Evolutionary conservation across 2,888 invertebrate species (phyloP), one percentile per base, ranked within the genome.

Genomic region (Drosophila stalkeri): DNA sequence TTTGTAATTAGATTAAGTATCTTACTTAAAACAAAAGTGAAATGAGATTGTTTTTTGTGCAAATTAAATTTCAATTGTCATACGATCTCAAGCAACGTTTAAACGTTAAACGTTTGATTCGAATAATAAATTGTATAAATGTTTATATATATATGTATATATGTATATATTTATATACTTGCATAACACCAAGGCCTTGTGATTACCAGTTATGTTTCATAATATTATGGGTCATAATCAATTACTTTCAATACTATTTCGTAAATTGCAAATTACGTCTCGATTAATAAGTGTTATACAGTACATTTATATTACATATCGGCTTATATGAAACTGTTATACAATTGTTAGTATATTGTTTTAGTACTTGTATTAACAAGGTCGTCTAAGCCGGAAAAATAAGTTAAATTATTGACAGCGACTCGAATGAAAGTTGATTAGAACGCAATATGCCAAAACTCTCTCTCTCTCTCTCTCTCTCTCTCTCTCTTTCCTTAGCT

Each of bases 381-480:
- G 59, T 71, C 67, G 68, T 64, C 61, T 56, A 70, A 68, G 43
- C 77, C 81, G 75, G 72, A 75, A 75, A 84, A 85, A 62, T 65
- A 59, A 27, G 14, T 41, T 35, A 63, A 54, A 20, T 62, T 33
- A 55, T 57, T 61, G 47, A 59, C 41, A 69, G 51, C 66, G 56
- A 69, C 57, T 76, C 84, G 70, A 81, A 65, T 61, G 64, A 71
- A 70, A 75, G 56, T 71, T 77, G 59, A 75, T 72, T 77, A 77
- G 66, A 85, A 77, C 65, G 59, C 68, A 72, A 63, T 35, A 52
- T n/a, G 44, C 33, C 39, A 20, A 64, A 68, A 72, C 63, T 31
- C 49, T 51, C 33, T 52, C 51, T 3, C 14, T 14, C 33, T 52
- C 20, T 8, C 12, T 3, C 20, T 14, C 52, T 14, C 35, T 20